Conservation (phyloP, 2,113 vertebrate genomes). For the Coreoperca whiteheadi region DNA sequence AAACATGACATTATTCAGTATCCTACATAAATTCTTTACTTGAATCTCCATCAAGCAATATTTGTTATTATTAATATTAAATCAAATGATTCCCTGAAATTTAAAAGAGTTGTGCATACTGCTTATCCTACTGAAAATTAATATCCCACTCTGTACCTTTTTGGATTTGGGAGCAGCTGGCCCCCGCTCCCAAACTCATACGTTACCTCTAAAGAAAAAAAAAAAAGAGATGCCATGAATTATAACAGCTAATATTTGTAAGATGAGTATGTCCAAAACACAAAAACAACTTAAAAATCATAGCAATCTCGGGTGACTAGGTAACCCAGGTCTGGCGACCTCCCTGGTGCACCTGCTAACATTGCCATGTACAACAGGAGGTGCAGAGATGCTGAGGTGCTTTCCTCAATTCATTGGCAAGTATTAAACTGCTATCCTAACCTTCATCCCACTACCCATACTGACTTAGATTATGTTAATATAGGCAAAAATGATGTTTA, state of each 20-base stretch:
- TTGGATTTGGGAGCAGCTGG: neutral
- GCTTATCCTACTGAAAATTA: neutral
- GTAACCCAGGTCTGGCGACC: neutral
- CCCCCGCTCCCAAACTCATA: neutral
- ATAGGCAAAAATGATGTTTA: neutral
- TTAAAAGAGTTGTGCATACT: neutral
- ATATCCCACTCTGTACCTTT: neutral
- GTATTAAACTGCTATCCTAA: neutral
- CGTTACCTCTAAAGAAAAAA: neutral
- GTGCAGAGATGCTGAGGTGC: neutral
- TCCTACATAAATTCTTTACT: neutral
- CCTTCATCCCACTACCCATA: neutral
- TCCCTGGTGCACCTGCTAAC: neutral
- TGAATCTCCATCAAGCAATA: slow-evolving; percentile 10
- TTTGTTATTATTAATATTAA: neutral
- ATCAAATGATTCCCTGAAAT: neutral
- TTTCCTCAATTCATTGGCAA: neutral
- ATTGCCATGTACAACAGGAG: neutral
- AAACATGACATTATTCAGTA: neutral
- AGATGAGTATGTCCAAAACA: neutral
- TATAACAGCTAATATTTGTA: neutral
- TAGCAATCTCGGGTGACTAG: neutral
- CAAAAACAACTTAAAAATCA: neutral
- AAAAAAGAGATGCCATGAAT: neutral
- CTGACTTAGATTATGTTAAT: slow-evolving; percentile 1